phyloP scores from a whole-genome alignment of 1,140 invertebrate genomes.

The Trachymyrmex septentrionalis region DNA sequence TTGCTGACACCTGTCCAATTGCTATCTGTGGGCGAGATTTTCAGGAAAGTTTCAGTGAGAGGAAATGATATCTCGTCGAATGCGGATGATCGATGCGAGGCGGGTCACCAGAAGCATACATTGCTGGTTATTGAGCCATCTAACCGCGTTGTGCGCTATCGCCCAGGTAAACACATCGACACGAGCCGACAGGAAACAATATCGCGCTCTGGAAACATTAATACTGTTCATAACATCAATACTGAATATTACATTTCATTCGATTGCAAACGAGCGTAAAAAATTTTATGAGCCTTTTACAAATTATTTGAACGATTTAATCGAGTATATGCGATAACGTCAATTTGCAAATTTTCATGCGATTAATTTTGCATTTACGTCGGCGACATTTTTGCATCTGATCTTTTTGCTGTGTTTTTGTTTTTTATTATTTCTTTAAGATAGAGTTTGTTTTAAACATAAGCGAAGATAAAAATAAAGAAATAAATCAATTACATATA shows the following conservation, averaged over 20 bases:
- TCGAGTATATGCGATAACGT: background rate
- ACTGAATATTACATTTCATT: constrained; percentile 60
- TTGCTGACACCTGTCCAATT: constrained; percentile 46
- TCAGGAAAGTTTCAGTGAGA: constrained; percentile 41
- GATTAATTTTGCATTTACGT: background rate
- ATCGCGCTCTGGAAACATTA: constrained; percentile 60
- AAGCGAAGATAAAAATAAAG: background rate
- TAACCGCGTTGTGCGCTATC: constrained; percentile 61
- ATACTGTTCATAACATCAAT: constrained; percentile 67
- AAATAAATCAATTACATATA: background rate
- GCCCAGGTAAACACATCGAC: constrained; percentile 32
- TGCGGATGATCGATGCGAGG: constrained; percentile 68
- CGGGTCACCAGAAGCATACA: constrained; percentile 69
- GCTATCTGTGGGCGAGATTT: constrained; percentile 44
- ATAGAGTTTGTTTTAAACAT: background rate
- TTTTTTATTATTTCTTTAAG: background rate
- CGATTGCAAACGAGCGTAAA: constrained; percentile 2
- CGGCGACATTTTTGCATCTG: background rate
- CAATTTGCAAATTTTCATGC: constrained; percentile 5
- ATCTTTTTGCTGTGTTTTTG: background rate
- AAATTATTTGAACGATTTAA: constrained; percentile 14
- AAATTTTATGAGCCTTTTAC: constrained; percentile 26
- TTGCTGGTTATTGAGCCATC: constrained; percentile 74
- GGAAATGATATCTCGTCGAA: constrained; percentile 64
- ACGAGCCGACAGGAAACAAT: constrained; percentile 62